A percentile compares a stretch with the other conserved stretches of the same genome.
These are phyloP conservation scores for Empis stercorea DNA, from an alignment of 2,888 invertebrate species.

Conservation along the genomic window DNA sequence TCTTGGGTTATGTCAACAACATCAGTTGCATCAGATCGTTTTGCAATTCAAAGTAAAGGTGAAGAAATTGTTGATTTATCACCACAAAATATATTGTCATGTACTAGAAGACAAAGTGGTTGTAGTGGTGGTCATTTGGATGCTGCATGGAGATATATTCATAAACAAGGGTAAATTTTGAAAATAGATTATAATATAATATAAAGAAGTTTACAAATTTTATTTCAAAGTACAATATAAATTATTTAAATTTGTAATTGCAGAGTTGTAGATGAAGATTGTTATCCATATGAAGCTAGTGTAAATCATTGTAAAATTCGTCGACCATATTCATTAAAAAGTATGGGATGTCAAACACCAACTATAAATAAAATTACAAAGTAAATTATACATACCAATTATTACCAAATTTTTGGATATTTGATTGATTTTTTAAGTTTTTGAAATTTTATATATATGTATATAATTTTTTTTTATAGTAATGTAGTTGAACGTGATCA, in stretches of 20 bases:
- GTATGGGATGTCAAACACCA: slow-evolving; percentile 43
- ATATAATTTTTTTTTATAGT: too few relatives aligned
- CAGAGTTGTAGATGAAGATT: slow-evolving; percentile 73
- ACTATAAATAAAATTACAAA: slow-evolving; percentile 20
- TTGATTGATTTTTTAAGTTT: too few relatives aligned
- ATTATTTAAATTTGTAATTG: background rate
- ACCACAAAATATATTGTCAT: slow-evolving; percentile 76
- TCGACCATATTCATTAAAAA: slow-evolving; percentile 27
- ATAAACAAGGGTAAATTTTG: slow-evolving; percentile 52
- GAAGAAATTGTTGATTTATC: slow-evolving; percentile 58
- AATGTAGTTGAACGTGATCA: slow-evolving; percentile 41
- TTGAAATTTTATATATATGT: too few relatives aligned
- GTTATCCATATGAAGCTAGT: slow-evolving; percentile 66
- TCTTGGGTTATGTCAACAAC: slow-evolving; percentile 90
- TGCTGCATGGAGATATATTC: slow-evolving; percentile 80
- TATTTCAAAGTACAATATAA: too few relatives aligned
- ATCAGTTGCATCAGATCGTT: slow-evolving; percentile 66
- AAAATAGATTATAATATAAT: too few relatives aligned
- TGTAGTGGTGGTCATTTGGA: slow-evolving; percentile 85
- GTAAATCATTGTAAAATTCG: slow-evolving; percentile 52
- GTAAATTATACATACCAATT: too few relatives aligned
- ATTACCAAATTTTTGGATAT: too few relatives aligned
- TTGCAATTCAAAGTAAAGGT: slow-evolving; percentile 75
- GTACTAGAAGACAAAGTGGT: slow-evolving; percentile 66
- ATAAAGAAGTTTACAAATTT: too few relatives aligned